Evolutionary conservation across 2,888 invertebrate species (phyloP), one percentile per base, ranked within the genome.

Genomic region (Ormyrus rosae): DNA sequence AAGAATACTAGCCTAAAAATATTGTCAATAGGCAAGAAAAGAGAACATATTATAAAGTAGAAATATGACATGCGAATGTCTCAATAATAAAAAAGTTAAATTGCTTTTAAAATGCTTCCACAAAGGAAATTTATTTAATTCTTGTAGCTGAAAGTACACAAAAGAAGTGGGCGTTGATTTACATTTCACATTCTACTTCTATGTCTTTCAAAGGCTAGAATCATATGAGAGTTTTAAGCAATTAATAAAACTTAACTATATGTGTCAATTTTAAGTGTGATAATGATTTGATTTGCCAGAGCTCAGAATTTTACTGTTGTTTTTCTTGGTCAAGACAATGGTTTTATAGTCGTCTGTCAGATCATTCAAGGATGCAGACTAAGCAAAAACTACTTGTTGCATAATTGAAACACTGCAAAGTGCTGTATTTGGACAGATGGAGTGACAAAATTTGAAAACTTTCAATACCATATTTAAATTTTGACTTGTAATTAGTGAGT

Each of bases 341-440:
- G 65, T 75, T 73, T 75, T 64, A 60, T 63, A n/a, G 46, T 70
- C 64, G 75, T 75, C 53, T 65, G 64, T 65, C 45, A 34, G 60
- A 56, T 79, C 64, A 75, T 75, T 75, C 75, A 80, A 75, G 71
- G 70, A 80, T 80, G 80, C 80, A 80, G 53, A 64, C 64, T 70
- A 75, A 80, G 65, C 53, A 10, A 75, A 80, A 75, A 75, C 64
- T 80, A 80, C 79, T 74, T 79, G 74, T 74, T 79, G 74, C 69
- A 79, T 74, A 74, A 74, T 74, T 79, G 69, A 79, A 79, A 46
- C 13, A 19, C 13, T 60, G 50, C 63, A 74, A 5, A 61, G 46
- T 72, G 34, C 50, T 46, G 63, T 50, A 70, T 58, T 58, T 13
- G 53, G 11, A 64, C 50, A 58, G 9, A 53, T 13, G 55, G 34